Percentiles rank a stretch among this genome's conserved stretches.
These are phyloP conservation scores for Aphelinus certus DNA, from an alignment of 1,140 invertebrate genomes.

Conservation along the genomic window DNA sequence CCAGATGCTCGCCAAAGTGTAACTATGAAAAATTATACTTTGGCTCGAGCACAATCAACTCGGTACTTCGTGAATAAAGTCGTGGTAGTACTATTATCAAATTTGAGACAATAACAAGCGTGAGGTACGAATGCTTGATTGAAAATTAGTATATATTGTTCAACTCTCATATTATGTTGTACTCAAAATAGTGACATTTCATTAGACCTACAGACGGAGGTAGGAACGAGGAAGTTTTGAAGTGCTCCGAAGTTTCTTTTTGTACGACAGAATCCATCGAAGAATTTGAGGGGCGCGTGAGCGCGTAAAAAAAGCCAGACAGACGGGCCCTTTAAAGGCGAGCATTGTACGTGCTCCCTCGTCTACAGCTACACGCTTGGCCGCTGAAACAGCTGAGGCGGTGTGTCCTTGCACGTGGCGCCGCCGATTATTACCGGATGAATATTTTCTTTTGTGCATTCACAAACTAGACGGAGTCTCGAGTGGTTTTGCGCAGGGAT, in stretches of 20 bases:
- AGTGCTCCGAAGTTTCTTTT: background rate
- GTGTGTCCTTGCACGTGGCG: conserved; percentile 2
- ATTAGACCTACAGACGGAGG: too few relatives aligned
- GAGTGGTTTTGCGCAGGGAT: background rate
- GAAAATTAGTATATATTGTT: too few relatives aligned
- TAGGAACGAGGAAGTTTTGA: too few relatives aligned
- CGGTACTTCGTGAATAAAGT: too few relatives aligned
- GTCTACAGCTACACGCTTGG: background rate
- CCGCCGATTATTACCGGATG: background rate
- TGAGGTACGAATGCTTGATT: too few relatives aligned
- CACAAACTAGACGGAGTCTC: background rate
- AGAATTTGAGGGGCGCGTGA: background rate
- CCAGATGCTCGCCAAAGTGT: too few relatives aligned
- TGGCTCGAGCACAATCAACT: too few relatives aligned
- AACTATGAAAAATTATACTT: too few relatives aligned
- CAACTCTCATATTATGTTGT: too few relatives aligned
- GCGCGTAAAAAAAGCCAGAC: background rate
- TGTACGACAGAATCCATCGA: background rate
- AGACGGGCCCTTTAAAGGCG: background rate
- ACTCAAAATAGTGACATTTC: too few relatives aligned
- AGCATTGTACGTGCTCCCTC: background rate
- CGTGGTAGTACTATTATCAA: too few relatives aligned
- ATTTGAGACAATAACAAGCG: too few relatives aligned
- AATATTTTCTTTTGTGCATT: background rate
- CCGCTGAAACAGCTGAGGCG: conserved; percentile 12